These are phyloP conservation scores for Todiramphus chloris DNA, from an alignment of 2,113 vertebrate genomes.

Conservation along the genomic window DNA sequence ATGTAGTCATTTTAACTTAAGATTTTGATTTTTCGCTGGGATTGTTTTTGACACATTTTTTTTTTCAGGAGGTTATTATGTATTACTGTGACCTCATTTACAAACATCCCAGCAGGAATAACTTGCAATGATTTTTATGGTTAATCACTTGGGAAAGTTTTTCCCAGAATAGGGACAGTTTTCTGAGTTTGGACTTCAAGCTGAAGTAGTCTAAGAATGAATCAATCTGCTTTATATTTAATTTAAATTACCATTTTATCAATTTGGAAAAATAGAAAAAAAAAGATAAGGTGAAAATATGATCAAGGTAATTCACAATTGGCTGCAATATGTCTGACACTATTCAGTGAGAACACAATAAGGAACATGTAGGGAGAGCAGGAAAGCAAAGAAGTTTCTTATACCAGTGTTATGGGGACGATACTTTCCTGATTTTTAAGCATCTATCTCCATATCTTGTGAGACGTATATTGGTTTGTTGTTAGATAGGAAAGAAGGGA, in stretches of 20 bases:
- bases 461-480: not conserved
- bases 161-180: not conserved
- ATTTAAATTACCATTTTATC: not conserved
- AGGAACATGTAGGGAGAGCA: rapidly evolving
- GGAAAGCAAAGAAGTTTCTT: not conserved
- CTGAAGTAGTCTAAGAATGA: not conserved
- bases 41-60: not conserved
- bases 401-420: rapidly evolving
- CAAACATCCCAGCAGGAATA: not conserved
- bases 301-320: not conserved
- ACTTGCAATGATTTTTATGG: not conserved
- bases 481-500: not conserved
- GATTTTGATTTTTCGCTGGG: not conserved
- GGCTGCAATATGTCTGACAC: not conserved
- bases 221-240: not conserved
- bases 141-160: not conserved
- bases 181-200: not conserved
- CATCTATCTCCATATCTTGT: not conserved
- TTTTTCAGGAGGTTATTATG: not conserved
- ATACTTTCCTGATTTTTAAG: not conserved
- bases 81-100: not conserved
- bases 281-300: not conserved
- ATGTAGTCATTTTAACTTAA: not conserved
- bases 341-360: not conserved
- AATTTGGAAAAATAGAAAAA: not conserved